Percentiles rank a stretch among this genome's conserved stretches.
phyloP scores from a whole-genome alignment of 2,113 vertebrate species.

The sheep (Ovis aries) region ARS-UI_Ramb_v3.0 NC_056072.1:30438501-30439000 shows the following conservation, averaged over 20 bases:
- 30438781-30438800: not conserved
- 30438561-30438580: not conserved
- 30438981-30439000: slow-evolving; percentile 20
- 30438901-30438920: not conserved
- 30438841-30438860: not conserved
- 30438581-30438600: not conserved
- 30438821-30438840: not conserved
- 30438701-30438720: not conserved
- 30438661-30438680: not conserved
- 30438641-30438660: not conserved
- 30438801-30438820: not conserved
- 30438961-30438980: not conserved
- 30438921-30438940: not conserved
- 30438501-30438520: not conserved
- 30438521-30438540: not conserved
- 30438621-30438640: not conserved
- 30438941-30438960: not conserved
- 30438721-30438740: not conserved
- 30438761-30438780: not conserved
- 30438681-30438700: not conserved
- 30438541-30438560: not conserved
- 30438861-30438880: not conserved
- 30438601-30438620: not conserved
- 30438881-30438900: not conserved
- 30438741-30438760: not conserved